Conservation (phyloP, 2,797 vertebrate genomes). For the Sphenodon punctatus region DNA sequence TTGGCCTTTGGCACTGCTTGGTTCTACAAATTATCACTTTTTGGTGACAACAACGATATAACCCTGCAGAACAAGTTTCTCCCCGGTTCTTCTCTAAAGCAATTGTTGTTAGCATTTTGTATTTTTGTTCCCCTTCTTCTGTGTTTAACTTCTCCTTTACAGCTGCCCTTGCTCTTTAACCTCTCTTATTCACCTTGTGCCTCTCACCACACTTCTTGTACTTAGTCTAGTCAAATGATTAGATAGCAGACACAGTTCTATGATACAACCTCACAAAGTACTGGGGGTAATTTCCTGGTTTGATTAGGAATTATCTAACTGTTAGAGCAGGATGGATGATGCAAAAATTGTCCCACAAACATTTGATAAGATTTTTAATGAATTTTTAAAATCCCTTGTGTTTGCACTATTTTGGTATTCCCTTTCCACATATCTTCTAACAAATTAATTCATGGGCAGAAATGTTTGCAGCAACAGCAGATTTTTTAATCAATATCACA, state of each 20-base stretch:
- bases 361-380: conserved; percentile 11
- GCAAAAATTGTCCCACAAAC: background rate
- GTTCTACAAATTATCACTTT: background rate
- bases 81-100: accelerated
- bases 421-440: background rate
- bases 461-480: background rate
- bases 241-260: background rate
- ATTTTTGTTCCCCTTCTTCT: background rate
- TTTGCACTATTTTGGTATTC: background rate
- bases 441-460: background rate
- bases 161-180: conserved; percentile 21
- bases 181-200: background rate
- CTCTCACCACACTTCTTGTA: background rate
- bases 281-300: background rate
- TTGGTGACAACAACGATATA: background rate
- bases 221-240: background rate
- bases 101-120: background rate
- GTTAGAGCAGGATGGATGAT: background rate
- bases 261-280: background rate
- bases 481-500: conserved; percentile 1
- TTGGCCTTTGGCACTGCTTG: accelerated
- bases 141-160: conserved; percentile 17
- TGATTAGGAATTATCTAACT: background rate
- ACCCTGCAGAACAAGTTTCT: accelerated
- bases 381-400: background rate